phyloP scores from a whole-genome alignment of 2,797 vertebrate species.

The Chaetophractus vellerosus region DNA sequence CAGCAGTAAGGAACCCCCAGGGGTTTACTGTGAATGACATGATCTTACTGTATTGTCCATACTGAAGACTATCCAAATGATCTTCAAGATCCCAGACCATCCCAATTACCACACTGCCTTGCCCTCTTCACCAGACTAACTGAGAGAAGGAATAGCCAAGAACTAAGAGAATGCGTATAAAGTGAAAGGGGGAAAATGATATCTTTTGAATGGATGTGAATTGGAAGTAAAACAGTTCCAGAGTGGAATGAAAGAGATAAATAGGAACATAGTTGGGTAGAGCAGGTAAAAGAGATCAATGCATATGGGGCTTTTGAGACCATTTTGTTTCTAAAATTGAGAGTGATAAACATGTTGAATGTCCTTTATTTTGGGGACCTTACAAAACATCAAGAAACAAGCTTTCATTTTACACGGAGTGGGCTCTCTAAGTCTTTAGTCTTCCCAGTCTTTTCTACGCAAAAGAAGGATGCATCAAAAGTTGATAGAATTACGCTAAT shows the following conservation, averaged over 20 bases:
- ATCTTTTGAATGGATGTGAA: not conserved
- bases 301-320: not conserved
- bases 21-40: not conserved
- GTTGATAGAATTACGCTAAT: not conserved
- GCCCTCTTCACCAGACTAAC: not conserved
- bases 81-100: slow-evolving; percentile 15
- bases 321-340: slow-evolving; percentile 3
- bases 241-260: not conserved
- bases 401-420: not conserved
- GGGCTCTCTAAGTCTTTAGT: not conserved
- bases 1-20: not conserved
- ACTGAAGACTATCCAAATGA: not conserved
- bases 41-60: not conserved
- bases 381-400: not conserved
- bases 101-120: not conserved
- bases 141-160: not conserved
- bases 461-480: not conserved
- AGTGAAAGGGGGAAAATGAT: not conserved
- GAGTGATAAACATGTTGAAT: not conserved
- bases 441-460: not conserved
- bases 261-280: not conserved
- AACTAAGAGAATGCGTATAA: slow-evolving; percentile 5
- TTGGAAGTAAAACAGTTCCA: not conserved
- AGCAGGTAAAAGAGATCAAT: not conserved
- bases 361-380: not conserved